These are phyloP conservation scores for Andrena camellia DNA, from an alignment of 2,888 invertebrate genomes.

Conservation along the genomic window DNA sequence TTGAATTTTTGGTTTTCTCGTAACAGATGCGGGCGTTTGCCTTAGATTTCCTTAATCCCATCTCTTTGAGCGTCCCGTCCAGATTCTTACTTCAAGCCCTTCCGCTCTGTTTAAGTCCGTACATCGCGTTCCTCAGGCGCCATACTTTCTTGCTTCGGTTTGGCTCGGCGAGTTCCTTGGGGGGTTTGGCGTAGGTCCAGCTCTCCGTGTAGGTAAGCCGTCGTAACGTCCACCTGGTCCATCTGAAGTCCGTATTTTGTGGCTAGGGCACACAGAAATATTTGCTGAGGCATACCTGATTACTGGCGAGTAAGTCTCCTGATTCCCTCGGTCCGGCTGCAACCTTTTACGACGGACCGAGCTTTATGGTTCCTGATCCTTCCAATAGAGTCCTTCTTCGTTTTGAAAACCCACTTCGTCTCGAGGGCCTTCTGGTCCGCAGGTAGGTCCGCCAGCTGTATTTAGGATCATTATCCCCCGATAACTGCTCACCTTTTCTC, in stretches of 20 bases:
- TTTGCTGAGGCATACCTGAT: not conserved
- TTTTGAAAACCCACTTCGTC: not conserved
- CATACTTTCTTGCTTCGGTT: not conserved
- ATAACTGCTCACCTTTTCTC: no score
- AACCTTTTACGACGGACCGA: not conserved
- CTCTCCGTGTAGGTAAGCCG: not conserved
- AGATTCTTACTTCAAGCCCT: not conserved
- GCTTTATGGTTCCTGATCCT: not conserved
- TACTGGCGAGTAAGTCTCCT: not conserved
- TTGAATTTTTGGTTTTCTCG: not conserved
- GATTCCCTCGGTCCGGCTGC: not conserved
- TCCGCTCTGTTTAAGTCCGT: not conserved
- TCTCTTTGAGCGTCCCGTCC: not conserved
- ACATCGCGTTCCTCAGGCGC: not conserved
- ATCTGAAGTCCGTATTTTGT: not conserved
- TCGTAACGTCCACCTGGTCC: not conserved
- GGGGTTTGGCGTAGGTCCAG: not conserved
- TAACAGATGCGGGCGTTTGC: not conserved
- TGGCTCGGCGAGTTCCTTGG: not conserved
- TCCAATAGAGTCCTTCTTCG: not conserved
- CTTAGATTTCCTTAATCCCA: not conserved
- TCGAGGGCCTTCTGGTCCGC: no score
- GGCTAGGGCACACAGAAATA: not conserved
- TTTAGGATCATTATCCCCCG: no score
- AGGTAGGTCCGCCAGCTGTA: not conserved